Evolutionary conservation across 2,797 vertebrate species (phyloP).

Genomic region (Heterohyrax brucei): DNA sequence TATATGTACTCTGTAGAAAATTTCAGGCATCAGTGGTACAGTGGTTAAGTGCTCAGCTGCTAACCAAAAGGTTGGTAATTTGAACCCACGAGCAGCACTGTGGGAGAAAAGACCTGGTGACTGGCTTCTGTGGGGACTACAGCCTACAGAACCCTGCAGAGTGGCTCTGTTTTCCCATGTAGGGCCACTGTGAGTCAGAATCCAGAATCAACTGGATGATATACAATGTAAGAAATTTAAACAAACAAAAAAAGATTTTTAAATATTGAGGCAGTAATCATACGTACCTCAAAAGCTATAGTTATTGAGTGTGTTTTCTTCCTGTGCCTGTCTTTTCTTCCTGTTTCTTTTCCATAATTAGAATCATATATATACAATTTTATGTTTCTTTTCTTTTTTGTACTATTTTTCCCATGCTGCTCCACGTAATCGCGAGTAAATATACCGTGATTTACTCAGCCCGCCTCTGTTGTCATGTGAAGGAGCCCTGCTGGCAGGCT

Average conservation of each 20-base stretch:
- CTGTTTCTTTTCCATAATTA: slow-evolving; percentile 1
- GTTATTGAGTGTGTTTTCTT: background rate
- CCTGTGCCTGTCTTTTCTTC: background rate
- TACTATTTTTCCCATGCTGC: slow-evolving; percentile 30
- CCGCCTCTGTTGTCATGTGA: background rate
- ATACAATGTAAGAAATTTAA: background rate
- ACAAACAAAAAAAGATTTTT: slow-evolving; percentile 9
- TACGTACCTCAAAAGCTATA: background rate
- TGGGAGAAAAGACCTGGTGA: too few species aligned
- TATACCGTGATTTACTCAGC: background rate
- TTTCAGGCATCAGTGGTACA: background rate
- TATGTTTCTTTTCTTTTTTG: slow-evolving; percentile 40
- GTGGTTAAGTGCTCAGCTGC: background rate
- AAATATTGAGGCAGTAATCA: slow-evolving; percentile 7
- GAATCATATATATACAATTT: background rate
- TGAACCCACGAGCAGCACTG: background rate
- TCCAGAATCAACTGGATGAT: background rate
- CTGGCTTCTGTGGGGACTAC: too few species aligned
- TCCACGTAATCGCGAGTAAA: background rate
- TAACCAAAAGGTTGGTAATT: background rate
- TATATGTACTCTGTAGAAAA: slow-evolving; percentile 14
- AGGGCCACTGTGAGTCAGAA: background rate
- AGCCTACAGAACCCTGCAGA: too few species aligned
- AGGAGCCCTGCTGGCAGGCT: too few species aligned
- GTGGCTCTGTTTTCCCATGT: background rate